Percentiles rank a stretch among this genome's conserved stretches.
Conservation (phyloP, 53 echinoderm and acorn worm genomes). For the Actinopyga echinites region DNA sequence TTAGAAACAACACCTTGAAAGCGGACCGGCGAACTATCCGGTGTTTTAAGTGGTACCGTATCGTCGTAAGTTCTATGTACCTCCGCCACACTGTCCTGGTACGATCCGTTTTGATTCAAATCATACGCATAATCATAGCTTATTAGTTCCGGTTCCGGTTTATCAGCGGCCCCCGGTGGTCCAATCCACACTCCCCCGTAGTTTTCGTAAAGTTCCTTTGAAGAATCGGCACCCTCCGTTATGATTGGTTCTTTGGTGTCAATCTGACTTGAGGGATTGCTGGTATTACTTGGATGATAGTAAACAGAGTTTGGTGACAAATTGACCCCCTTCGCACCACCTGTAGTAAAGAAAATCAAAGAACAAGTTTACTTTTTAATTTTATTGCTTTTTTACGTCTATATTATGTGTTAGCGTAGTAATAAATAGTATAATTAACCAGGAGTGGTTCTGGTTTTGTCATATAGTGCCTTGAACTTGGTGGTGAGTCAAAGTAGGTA, state of each 20-base stretch:
- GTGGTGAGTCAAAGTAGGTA: too few species aligned
- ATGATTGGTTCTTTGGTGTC: constrained; percentile 27
- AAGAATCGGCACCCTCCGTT: constrained; percentile 34
- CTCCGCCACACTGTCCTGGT: constrained; percentile 60
- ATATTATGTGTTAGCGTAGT: too few species aligned
- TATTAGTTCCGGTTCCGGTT: constrained; percentile 6
- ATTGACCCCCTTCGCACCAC: constrained; percentile 15
- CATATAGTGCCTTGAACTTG: too few species aligned
- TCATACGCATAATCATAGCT: constrained; percentile 14
- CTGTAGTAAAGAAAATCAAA: not conserved
- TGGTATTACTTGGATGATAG: constrained; percentile 32
- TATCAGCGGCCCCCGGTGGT: constrained; percentile 55
- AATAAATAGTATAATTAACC: too few species aligned
- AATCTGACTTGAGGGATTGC: constrained; percentile 49
- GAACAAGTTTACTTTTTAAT: too few species aligned
- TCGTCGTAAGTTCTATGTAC: constrained; percentile 76
- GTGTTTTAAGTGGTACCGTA: constrained; percentile 24
- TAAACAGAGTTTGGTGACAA: constrained; percentile 30
- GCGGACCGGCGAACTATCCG: constrained; percentile 1
- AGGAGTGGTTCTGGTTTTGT: too few species aligned
- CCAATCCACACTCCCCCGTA: constrained; percentile 88
- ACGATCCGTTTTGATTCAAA: constrained; percentile 7
- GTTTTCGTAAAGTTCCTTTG: constrained; percentile 65
- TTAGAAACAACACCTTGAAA: not conserved
- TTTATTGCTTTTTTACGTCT: too few species aligned